Conservation (phyloP, 2,888 invertebrate species). For the Rhingia campestris region DNA sequence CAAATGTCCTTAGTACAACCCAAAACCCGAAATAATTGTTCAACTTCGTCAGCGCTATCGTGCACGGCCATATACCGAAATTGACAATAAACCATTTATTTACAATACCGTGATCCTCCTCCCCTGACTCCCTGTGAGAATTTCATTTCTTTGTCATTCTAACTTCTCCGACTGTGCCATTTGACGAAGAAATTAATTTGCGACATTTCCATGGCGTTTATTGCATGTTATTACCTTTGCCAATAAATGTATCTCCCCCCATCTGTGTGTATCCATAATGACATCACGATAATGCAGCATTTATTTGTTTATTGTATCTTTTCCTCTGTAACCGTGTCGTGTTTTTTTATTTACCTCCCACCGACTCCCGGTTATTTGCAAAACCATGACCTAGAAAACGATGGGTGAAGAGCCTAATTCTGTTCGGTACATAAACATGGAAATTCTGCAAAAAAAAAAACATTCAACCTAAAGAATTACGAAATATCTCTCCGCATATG, state of each 20-base stretch:
- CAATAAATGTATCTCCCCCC: conserved; percentile 42
- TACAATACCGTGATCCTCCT: conserved; percentile 6
- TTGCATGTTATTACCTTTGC: conserved; percentile 50
- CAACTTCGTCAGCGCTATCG: not conserved
- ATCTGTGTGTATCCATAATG: conserved; percentile 32
- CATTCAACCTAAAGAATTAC: too few relatives aligned
- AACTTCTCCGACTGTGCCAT: not conserved
- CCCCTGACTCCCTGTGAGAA: not conserved
- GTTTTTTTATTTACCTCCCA: not conserved
- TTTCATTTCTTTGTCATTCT: conserved; percentile 1
- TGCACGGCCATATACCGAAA: conserved; percentile 7
- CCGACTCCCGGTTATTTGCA: conserved; percentile 22
- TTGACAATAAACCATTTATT: conserved; percentile 38
- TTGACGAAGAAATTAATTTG: conserved; percentile 55
- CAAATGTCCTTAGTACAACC: conserved; percentile 4
- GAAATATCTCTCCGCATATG: not conserved
- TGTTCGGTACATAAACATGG: conserved; percentile 38
- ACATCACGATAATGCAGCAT: conserved; percentile 48
- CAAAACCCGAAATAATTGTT: not conserved
- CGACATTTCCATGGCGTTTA: conserved; percentile 55
- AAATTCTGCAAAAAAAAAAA: conserved; percentile 36
- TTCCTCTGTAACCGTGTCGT: too few relatives aligned
- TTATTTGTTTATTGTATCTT: not conserved
- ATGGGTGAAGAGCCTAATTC: conserved; percentile 24
- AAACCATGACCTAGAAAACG: conserved; percentile 57